A percentile compares a stretch with the other conserved stretches of the same genome.
Evolutionary conservation across 2,888 invertebrate species (phyloP).

Genomic region (Schizotus pectinicornis): DNA sequence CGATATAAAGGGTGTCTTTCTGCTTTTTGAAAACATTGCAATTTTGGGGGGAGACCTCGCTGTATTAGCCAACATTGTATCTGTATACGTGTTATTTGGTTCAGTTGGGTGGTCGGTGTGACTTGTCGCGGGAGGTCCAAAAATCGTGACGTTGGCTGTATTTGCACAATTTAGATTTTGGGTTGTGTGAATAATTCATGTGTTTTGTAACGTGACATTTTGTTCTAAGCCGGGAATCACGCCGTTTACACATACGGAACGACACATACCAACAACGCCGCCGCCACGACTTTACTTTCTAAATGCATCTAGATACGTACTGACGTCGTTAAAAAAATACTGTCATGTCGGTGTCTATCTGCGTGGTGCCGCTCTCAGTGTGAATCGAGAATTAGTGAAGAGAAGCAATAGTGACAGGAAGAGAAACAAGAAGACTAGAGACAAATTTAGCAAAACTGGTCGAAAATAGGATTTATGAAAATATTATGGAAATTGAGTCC

Average conservation of each 20-base stretch:
- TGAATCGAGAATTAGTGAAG: slow-evolving; percentile 4
- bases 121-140: slow-evolving; percentile 8
- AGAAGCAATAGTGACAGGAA: slow-evolving; percentile 1
- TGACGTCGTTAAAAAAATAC: slow-evolving; percentile 12
- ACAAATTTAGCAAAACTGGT: too few relatives aligned
- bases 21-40: too few relatives aligned
- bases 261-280: slow-evolving; percentile 13
- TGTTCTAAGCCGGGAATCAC: slow-evolving; percentile 13
- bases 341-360: slow-evolving; percentile 9
- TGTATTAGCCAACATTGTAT: too few relatives aligned
- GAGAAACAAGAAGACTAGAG: too few relatives aligned
- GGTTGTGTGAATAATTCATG: slow-evolving; percentile 19
- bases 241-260: slow-evolving; percentile 24
- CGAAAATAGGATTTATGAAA: too few relatives aligned
- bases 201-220: slow-evolving; percentile 27
- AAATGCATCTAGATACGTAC: slow-evolving; percentile 19
- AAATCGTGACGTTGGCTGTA: not conserved
- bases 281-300: slow-evolving; percentile 26
- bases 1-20: too few relatives aligned
- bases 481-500: not conserved
- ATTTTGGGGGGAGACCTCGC: too few relatives aligned
- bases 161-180: too few relatives aligned
- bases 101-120: not conserved
- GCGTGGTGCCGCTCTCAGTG: slow-evolving; percentile 1
- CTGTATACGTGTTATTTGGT: not conserved